phyloP scores from a whole-genome alignment of 1,140 invertebrate genomes.

The Delia radicum region DNA sequence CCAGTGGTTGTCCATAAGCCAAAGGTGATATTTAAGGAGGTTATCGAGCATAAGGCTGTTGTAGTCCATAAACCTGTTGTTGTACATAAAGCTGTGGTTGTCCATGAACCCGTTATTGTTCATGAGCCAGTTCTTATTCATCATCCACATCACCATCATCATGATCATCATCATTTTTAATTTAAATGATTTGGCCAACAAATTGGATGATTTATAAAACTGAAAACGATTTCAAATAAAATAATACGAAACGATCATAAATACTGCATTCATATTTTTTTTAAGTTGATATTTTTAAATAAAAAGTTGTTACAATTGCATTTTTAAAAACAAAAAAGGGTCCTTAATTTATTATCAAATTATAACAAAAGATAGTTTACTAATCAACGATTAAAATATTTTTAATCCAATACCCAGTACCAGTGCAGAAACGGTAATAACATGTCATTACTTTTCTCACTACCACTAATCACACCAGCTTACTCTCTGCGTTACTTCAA shows the following conservation, averaged over 20 bases:
- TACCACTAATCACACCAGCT: too few relatives aligned
- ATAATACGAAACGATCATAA: not conserved
- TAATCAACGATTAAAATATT: too few relatives aligned
- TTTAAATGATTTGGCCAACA: too few relatives aligned
- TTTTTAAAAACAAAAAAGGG: too few relatives aligned
- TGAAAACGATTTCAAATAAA: not conserved
- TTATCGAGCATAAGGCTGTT: not conserved
- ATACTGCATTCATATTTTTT: too few relatives aligned
- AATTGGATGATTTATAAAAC: not conserved
- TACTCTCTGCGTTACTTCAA: too few relatives aligned
- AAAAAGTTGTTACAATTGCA: not conserved
- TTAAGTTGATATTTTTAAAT: not conserved
- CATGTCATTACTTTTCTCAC: too few relatives aligned
- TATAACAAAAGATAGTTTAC: too few relatives aligned
- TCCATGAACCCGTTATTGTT: not conserved
- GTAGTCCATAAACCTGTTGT: not conserved
- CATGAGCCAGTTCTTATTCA: slow-evolving; percentile 1
- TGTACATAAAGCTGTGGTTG: not conserved
- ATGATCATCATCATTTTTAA: not conserved
- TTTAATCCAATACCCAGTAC: too few relatives aligned
- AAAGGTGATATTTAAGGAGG: not conserved
- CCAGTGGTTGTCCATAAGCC: not conserved
- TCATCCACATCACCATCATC: not conserved
- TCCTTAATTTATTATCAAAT: too few relatives aligned
- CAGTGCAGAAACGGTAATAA: too few relatives aligned